A percentile compares a stretch with the other conserved stretches of the same genome.
phyloP scores from a whole-genome alignment of 2,888 invertebrate genomes.

The Pollenia angustigena region DNA sequence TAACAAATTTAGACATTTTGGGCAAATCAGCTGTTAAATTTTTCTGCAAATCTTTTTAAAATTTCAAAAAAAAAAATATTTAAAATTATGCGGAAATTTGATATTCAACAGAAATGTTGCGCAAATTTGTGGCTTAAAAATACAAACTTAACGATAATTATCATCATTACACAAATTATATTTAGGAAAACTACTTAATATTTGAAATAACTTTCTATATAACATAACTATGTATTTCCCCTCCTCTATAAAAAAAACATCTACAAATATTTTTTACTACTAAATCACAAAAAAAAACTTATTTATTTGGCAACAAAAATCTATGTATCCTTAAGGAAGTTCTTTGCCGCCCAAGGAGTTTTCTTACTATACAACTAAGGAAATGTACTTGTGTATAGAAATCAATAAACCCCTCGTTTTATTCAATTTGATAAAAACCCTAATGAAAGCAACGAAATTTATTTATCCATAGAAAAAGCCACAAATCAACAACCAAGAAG shows the following conservation, averaged over 20 bases:
- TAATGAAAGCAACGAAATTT: conserved; percentile 27
- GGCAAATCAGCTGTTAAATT: too few species aligned
- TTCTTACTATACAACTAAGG: background rate
- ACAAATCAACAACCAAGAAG: conserved; percentile 19
- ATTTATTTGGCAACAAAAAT: conserved; percentile 1
- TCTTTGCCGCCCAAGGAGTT: background rate
- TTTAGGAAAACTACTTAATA: too few species aligned
- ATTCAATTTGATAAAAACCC: conserved; percentile 4
- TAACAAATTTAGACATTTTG: too few species aligned
- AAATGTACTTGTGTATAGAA: conserved; percentile 18
- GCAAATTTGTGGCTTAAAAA: too few species aligned
- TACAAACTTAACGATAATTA: too few species aligned
- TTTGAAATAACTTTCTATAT: too few species aligned
- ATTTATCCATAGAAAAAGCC: conserved; percentile 9
- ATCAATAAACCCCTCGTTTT: background rate
- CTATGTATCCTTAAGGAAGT: background rate
- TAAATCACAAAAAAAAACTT: conserved; percentile 1
- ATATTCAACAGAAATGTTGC: too few species aligned
- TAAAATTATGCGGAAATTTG: too few species aligned
- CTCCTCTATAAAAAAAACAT: background rate
- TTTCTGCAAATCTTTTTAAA: too few species aligned
- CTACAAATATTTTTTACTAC: background rate
- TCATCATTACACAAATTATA: too few species aligned
- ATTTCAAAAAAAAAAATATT: too few species aligned
- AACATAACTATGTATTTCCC: too few species aligned